Conservation (phyloP, 2,888 invertebrate species). For the Eudemis profundana region DNA sequence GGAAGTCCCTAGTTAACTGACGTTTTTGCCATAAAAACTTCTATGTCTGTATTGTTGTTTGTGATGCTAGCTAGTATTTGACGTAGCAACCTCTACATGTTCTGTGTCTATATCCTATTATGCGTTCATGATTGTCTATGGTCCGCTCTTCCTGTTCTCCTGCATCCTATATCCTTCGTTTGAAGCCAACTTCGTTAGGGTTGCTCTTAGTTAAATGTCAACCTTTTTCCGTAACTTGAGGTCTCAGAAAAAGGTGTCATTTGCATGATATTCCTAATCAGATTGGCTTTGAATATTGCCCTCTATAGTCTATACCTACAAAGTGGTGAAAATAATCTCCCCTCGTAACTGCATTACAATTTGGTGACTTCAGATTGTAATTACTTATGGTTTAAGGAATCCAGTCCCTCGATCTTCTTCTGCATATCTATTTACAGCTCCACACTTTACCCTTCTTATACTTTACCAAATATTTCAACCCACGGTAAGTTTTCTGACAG, state of each 20-base stretch:
- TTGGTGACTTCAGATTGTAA: constrained; percentile 85
- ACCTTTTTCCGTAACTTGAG: constrained; percentile 69
- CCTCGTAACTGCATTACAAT: constrained; percentile 86
- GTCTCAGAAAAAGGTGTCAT: constrained; percentile 72
- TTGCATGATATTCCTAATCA: constrained; percentile 57
- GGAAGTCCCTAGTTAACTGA: too few relatives aligned
- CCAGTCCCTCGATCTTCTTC: constrained; percentile 83
- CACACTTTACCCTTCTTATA: constrained; percentile 56
- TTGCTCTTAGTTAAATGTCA: constrained; percentile 55
- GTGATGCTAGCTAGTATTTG: constrained; percentile 56
- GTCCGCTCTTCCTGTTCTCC: constrained; percentile 54
- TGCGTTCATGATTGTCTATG: constrained; percentile 48
- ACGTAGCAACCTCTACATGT: constrained; percentile 53
- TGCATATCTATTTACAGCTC: constrained; percentile 56
- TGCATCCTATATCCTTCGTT: constrained; percentile 52
- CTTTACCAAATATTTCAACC: constrained; percentile 48
- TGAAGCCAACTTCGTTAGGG: constrained; percentile 61
- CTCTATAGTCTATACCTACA: constrained; percentile 53
- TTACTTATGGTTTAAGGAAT: constrained; percentile 84
- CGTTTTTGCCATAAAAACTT: too few relatives aligned
- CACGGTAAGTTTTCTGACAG: constrained; percentile 33
- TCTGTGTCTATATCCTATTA: constrained; percentile 51
- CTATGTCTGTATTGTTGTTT: too few relatives aligned
- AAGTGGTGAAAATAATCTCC: constrained; percentile 83
- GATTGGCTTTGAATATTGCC: constrained; percentile 62